phyloP scores from a whole-genome alignment of 2,113 vertebrate species.

The Isurus oxyrinchus region DNA sequence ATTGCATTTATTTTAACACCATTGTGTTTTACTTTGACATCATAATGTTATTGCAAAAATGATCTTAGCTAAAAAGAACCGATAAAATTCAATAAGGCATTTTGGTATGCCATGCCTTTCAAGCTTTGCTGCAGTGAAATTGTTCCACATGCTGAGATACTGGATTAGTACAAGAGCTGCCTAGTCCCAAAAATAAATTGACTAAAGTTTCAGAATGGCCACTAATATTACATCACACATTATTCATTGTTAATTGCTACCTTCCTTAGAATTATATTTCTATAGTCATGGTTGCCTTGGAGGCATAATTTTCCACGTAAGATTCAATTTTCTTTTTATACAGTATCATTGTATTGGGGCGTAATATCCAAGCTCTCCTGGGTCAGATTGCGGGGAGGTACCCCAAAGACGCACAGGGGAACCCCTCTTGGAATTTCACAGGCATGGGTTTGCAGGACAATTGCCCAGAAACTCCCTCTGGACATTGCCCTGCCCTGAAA shows the following conservation, averaged over 20 bases:
- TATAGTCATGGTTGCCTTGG: not conserved
- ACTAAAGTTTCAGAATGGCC: not conserved
- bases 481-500: too few relatives aligned
- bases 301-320: not conserved
- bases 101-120: not conserved
- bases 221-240: not conserved
- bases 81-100: not conserved
- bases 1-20: not conserved
- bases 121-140: not conserved
- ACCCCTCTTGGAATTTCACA: too few relatives aligned
- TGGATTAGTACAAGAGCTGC: not conserved
- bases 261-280: not conserved
- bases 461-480: too few relatives aligned
- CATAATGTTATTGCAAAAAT: not conserved
- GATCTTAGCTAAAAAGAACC: not conserved
- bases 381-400: too few relatives aligned
- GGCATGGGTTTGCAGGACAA: too few relatives aligned
- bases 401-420: too few relatives aligned
- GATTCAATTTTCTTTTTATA: not conserved
- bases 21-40: not conserved
- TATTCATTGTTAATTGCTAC: not conserved
- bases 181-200: not conserved
- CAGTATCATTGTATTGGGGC: not conserved
- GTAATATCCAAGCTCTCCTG: too few relatives aligned
- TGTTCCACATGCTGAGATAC: not conserved